These are phyloP conservation scores for Microcebus murinus DNA, from an alignment of 2,113 vertebrate species.

Conservation along the genomic window DNA sequence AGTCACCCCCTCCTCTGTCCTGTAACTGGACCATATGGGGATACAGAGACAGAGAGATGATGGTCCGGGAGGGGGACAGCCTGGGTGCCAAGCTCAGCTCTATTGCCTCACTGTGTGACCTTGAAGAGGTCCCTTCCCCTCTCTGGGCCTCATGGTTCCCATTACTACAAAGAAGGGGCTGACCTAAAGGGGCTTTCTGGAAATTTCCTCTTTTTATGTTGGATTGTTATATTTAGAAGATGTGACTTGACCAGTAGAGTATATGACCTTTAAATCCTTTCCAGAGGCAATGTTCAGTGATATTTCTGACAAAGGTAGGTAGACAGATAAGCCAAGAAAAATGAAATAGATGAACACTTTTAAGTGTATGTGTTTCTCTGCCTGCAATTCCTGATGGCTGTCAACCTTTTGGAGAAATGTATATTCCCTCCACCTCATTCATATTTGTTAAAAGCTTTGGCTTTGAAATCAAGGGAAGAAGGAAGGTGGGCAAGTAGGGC, in stretches of 20 bases:
- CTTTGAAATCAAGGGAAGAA: neutral
- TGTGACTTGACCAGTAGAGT: neutral
- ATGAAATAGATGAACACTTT: neutral
- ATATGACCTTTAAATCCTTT: neutral
- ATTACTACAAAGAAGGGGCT: conserved; percentile 24
- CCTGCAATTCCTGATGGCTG: neutral
- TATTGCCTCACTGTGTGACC: conserved; percentile 11
- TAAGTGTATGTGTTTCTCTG: neutral
- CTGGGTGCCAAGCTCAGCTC: neutral
- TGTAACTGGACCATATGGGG: neutral
- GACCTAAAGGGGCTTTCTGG: neutral
- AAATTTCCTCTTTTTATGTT: neutral
- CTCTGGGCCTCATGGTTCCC: neutral
- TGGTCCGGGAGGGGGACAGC: neutral
- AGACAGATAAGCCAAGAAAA: neutral
- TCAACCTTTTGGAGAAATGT: neutral
- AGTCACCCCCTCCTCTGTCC: neutral
- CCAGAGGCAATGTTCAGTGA: neutral
- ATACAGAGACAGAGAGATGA: neutral
- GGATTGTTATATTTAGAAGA: neutral
- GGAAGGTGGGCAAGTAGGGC: neutral
- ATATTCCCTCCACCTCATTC: neutral
- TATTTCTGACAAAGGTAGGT: conserved; percentile 18
- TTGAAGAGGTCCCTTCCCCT: neutral
- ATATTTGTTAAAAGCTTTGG: neutral